These are phyloP conservation scores for Drosophila biarmipes DNA, from an alignment of 1,140 invertebrate genomes.

Conservation along the genomic window DNA sequence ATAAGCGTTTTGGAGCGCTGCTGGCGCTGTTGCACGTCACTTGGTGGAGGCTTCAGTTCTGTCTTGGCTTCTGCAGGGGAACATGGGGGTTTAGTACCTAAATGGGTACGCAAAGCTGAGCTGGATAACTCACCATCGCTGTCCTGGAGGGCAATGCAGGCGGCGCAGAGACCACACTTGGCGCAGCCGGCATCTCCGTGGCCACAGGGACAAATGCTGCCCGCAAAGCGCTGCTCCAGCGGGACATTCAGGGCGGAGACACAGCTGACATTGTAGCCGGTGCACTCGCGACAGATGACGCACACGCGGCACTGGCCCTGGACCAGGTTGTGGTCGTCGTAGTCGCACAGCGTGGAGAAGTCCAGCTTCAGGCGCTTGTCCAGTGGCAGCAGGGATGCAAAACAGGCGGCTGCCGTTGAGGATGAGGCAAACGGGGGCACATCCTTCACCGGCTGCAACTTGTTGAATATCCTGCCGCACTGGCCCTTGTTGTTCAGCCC, in stretches of 20 bases:
- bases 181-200: slow-evolving; percentile 97
- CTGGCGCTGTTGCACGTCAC: slow-evolving; percentile 71
- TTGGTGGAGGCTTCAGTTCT: slow-evolving; percentile 62
- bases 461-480: slow-evolving; percentile 95
- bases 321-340: slow-evolving; percentile 80
- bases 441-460: slow-evolving; percentile 86
- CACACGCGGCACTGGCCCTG: slow-evolving; percentile 86
- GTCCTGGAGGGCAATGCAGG: slow-evolving; percentile 87
- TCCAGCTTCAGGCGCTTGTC: slow-evolving; percentile 78
- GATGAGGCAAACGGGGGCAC: slow-evolving; percentile 79
- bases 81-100: background rate
- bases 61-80: slow-evolving; percentile 46
- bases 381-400: slow-evolving; percentile 37
- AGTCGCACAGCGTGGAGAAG: slow-evolving; percentile 78
- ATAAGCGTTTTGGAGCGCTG: slow-evolving; percentile 81
- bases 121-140: slow-evolving; percentile 56
- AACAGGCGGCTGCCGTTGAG: slow-evolving; percentile 44
- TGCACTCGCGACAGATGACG: slow-evolving; percentile 96
- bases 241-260: slow-evolving; percentile 89
- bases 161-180: slow-evolving; percentile 95
- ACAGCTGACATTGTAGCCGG: slow-evolving; percentile 95
- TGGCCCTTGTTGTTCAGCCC: slow-evolving; percentile 99
- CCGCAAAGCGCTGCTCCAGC: slow-evolving; percentile 91
- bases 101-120: accelerated
- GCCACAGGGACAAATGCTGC: slow-evolving; percentile 97